Base-by-base conservation (phyloP, 2,797 vertebrate species). In the Pyrrhura leucotis region DNA sequence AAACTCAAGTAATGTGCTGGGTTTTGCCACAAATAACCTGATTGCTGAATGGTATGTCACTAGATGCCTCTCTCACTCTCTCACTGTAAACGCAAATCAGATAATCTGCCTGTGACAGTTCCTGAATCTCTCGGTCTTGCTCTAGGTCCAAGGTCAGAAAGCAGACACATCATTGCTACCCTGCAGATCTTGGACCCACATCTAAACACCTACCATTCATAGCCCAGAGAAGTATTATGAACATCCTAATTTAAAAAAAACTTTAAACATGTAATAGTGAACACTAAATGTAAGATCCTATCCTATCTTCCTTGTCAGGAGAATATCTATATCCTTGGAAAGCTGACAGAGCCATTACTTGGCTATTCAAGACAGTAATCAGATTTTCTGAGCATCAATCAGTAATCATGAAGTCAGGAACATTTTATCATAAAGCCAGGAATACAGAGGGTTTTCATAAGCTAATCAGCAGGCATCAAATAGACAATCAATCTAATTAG, bases 401-500 rank as follows among this genome's bases (percentile, higher is more conserved):
- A 97, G 97, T 95, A 97, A 97, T 97, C 97, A 98, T 96, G 89
- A 96, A 97, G 96, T 97, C 95, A 97, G 97, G 96, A 97, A 96
- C 96, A 95, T 97, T 97, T 97, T 97, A 95, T 97, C 96, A 95
- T 86, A 87, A 98, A 98, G 96, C 97, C 95, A 97, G 95, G 88
- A 97, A 98, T 98, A 97, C 95, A 96, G 96, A 97, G 95, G 93
- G 95, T 96, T 98, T 98, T 97, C 97, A 97, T 97, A 97, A 98
- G 97, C 97, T 98, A 98, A 98, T 98, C 98, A 98, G 95, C 97
- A 98, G 94, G 94, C 97, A 97, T 98, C 98, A 98, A 97, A 98
- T 97, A 98, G 97, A 98, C 97, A 98, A 98, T 98, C 98, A 98
- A 98, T 97, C 97, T 98, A 98, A 98, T 98, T 98, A 98, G 98